These are phyloP conservation scores for Caenorhabditis sp. DNA, from an alignment of 2,888 invertebrate species.

Conservation along the genomic window DNA sequence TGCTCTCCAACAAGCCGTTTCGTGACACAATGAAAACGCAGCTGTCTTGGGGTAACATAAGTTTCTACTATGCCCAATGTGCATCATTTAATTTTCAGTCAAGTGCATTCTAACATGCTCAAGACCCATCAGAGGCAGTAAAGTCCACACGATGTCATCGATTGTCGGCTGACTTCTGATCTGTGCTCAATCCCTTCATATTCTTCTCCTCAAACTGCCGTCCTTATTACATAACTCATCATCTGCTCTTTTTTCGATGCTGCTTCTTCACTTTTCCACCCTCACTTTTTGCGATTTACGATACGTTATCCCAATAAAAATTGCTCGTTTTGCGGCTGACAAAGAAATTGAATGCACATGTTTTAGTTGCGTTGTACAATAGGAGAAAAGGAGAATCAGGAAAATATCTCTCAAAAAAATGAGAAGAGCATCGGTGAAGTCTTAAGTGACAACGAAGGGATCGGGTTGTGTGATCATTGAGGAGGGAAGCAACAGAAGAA, in stretches of 20 bases:
- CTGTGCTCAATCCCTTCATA: not conserved
- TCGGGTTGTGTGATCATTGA: constrained; percentile 35
- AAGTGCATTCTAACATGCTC: constrained; percentile 29
- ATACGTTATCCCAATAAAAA: constrained; percentile 58
- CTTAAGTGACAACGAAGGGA: constrained; percentile 58
- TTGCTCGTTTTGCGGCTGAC: constrained; percentile 59
- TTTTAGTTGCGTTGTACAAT: constrained; percentile 58
- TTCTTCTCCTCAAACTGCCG: not conserved
- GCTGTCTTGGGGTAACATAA: constrained; percentile 49
- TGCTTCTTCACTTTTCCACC: constrained; percentile 16
- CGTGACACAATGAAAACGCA: constrained; percentile 55
- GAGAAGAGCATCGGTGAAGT: constrained; percentile 28
- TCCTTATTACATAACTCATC: constrained; percentile 28
- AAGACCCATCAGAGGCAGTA: constrained; percentile 24
- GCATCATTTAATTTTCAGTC: constrained; percentile 26
- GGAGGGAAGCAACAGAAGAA: not conserved
- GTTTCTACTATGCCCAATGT: constrained; percentile 5
- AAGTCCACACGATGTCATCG: constrained; percentile 52
- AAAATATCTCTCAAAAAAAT: constrained; percentile 46
- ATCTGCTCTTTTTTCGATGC: not conserved
- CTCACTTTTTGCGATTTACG: constrained; percentile 45
- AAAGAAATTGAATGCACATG: constrained; percentile 66
- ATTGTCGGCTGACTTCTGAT: constrained; percentile 40
- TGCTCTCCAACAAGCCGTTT: constrained; percentile 59
- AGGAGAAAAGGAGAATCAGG: not conserved